Percentiles rank a stretch among this genome's conserved stretches.
phyloP scores from a whole-genome alignment of 2,113 vertebrate genomes.

The Himantopus leucocephalus region DNA sequence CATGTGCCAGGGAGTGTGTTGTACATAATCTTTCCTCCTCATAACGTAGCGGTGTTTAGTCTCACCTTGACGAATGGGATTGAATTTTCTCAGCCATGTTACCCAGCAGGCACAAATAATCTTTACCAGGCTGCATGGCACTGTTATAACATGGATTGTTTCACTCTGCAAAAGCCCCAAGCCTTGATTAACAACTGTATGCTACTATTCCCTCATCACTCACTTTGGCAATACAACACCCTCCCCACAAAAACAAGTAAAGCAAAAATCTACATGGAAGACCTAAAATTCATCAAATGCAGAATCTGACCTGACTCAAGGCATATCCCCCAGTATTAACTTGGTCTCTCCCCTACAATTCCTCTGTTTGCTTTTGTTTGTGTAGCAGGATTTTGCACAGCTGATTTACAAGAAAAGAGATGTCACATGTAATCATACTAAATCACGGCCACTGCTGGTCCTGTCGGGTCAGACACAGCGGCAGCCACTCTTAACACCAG shows the following conservation, averaged over 20 bases:
- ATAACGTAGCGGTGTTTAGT: background rate
- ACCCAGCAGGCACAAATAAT: conserved; percentile 30
- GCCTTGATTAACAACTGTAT: conserved; percentile 20
- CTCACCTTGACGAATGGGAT: background rate
- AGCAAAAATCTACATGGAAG: conserved; percentile 66
- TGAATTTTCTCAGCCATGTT: conserved; percentile 19
- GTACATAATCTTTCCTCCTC: background rate
- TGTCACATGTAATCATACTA: background rate
- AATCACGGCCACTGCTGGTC: background rate
- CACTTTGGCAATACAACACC: conserved; percentile 57
- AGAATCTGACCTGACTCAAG: conserved; percentile 2
- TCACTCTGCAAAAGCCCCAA: conserved; percentile 45
- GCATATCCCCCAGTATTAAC: background rate
- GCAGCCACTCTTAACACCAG: conserved; percentile 10
- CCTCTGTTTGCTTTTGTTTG: conserved; percentile 18
- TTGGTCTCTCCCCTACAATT: background rate
- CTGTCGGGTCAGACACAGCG: conserved; percentile 11
- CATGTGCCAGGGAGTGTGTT: conserved; percentile 14
- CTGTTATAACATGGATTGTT: conserved; percentile 16
- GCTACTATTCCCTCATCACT: conserved; percentile 35
- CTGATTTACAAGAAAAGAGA: conserved; percentile 13
- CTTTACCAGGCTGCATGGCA: conserved; percentile 29
- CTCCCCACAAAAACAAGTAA: conserved; percentile 57
- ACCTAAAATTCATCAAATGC: conserved; percentile 52
- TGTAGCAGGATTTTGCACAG: conserved; percentile 25